These are phyloP conservation scores for Laspeyria flexula DNA, from an alignment of 2,888 invertebrate genomes.

Conservation along the genomic window DNA sequence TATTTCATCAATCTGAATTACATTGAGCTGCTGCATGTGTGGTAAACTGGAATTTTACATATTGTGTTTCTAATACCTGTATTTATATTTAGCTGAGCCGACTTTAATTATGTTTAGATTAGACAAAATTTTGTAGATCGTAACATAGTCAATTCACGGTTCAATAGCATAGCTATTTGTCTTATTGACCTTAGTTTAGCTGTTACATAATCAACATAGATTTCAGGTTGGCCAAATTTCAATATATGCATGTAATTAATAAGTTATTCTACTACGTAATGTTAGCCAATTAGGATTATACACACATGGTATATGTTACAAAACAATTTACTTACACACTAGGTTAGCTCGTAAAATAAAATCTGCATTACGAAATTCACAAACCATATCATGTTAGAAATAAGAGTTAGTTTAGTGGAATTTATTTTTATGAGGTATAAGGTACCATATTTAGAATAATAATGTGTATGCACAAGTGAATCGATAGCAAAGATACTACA, in stretches of 20 bases:
- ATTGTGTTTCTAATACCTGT: no score
- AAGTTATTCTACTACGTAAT: constrained; percentile 14
- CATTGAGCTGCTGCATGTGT: no score
- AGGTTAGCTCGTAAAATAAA: constrained; percentile 34
- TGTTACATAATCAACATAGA: constrained; percentile 20
- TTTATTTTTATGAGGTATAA: constrained; percentile 53
- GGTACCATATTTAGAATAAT: constrained; percentile 37
- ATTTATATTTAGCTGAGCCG: background rate
- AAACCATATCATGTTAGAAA: constrained; percentile 75
- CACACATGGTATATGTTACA: constrained; percentile 3
- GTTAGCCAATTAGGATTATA: constrained; percentile 7
- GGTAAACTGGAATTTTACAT: no score
- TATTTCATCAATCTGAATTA: no score
- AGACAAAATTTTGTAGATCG: constrained; percentile 32
- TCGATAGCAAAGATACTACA: constrained; percentile 23
- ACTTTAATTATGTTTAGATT: constrained; percentile 19
- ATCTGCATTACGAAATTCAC: constrained; percentile 52
- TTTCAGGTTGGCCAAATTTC: constrained; percentile 44
- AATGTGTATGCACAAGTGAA: constrained; percentile 48
- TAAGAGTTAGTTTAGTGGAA: constrained; percentile 56
- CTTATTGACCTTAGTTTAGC: constrained; percentile 22
- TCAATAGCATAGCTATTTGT: constrained; percentile 48
- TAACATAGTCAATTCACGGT: constrained; percentile 48
- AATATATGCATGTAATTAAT: constrained; percentile 19
- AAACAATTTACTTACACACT: constrained; percentile 15